A percentile compares a stretch with the other conserved stretches of the same genome.
Evolutionary conservation across 1,140 invertebrate species (phyloP).

Genomic region (Trachymyrmex cornetzi): DNA sequence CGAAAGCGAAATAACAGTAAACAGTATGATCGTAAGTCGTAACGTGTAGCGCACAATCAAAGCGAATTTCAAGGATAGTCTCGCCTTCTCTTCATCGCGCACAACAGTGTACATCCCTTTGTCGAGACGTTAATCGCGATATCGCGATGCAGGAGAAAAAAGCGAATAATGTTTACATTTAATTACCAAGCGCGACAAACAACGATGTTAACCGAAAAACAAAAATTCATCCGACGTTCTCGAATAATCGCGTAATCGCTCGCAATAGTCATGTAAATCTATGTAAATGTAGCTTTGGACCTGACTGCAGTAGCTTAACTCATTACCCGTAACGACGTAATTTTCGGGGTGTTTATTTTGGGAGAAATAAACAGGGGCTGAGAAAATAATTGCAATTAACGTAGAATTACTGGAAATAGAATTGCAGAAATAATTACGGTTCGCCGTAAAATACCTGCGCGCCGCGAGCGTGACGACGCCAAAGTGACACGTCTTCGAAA

Average conservation of each 20-base stretch:
- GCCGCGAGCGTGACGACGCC: background rate
- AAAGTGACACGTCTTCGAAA: background rate
- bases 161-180: conserved; percentile 6
- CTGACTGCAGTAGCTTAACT: conserved; percentile 33
- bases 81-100: background rate
- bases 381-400: conserved; percentile 24
- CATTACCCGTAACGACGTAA: conserved; percentile 25
- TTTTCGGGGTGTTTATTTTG: conserved; percentile 17
- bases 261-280: conserved; percentile 47
- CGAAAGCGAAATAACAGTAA: conserved; percentile 56
- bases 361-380: background rate
- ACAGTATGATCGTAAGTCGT: conserved; percentile 35
- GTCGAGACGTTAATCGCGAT: too few species aligned
- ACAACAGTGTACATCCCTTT: background rate
- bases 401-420: conserved; percentile 17
- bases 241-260: conserved; percentile 37
- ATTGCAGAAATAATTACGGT: conserved; percentile 19
- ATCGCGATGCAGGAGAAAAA: background rate
- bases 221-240: conserved; percentile 18
- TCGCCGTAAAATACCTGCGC: background rate
- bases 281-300: conserved; percentile 21
- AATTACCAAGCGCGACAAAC: conserved; percentile 20
- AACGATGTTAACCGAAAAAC: conserved; percentile 33
- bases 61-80: conserved; percentile 41
- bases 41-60: conserved; percentile 41